Conservation (phyloP, 1,140 invertebrate species). For the Eulimnadia texana region DNA sequence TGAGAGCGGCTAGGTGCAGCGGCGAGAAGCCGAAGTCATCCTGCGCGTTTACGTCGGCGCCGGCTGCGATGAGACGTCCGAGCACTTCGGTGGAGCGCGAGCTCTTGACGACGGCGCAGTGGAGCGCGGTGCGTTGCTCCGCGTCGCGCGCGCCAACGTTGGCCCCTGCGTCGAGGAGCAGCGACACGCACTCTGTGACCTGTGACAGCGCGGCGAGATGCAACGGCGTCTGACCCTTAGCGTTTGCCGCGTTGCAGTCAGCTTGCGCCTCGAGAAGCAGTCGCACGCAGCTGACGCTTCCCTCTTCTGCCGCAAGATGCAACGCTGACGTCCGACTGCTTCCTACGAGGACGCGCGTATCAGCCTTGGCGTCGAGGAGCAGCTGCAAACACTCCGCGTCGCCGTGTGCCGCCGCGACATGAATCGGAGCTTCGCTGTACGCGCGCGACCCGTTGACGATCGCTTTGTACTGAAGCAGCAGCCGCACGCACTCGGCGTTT, state of each 20-base stretch:
- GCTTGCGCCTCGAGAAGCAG: conserved; percentile 32
- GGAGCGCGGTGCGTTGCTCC: conserved; percentile 57
- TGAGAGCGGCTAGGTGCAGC: conserved; percentile 68
- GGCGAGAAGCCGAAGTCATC: conserved; percentile 81
- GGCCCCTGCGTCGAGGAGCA: conserved; percentile 45
- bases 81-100: conserved; percentile 52
- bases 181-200: conserved; percentile 58
- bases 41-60: conserved; percentile 64
- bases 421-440: conserved; percentile 53
- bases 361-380: conserved; percentile 52
- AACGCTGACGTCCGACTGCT: conserved; percentile 43
- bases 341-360: conserved; percentile 54
- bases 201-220: conserved; percentile 60
- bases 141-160: conserved; percentile 54
- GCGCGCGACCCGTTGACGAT: conserved; percentile 62
- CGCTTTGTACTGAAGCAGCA: conserved; percentile 49
- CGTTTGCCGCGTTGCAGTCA: conserved; percentile 28
- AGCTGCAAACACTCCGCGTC: conserved; percentile 47
- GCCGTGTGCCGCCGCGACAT: conserved; percentile 60
- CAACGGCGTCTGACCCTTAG: conserved; percentile 54
- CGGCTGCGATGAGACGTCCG: conserved; percentile 49
- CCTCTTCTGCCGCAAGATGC: conserved; percentile 52
- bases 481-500: conserved; percentile 47
- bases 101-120: conserved; percentile 59
- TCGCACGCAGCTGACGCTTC: conserved; percentile 28